Evolutionary conservation across 2,113 vertebrate genomes (phyloP).

Genomic region (Strigops habroptila): DNA sequence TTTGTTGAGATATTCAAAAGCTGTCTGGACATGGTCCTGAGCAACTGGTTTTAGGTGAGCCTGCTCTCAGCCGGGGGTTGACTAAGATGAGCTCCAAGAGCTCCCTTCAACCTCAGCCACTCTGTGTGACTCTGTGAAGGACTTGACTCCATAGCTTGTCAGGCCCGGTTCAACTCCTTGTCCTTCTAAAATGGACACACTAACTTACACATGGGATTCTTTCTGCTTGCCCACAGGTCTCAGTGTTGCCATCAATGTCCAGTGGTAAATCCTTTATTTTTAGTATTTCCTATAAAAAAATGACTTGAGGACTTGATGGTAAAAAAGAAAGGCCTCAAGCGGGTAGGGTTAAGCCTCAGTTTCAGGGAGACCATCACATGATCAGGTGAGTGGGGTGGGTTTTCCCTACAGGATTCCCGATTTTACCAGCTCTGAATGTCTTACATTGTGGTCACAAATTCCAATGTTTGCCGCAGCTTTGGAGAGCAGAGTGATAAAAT

Average conservation of each 20-base stretch:
- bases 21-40: background rate
- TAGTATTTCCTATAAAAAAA: background rate
- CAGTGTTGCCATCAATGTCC: background rate
- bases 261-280: background rate
- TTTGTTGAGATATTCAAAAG: background rate
- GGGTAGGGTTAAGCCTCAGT: background rate
- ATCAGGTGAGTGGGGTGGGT: background rate
- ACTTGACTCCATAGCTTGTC: fast-evolving
- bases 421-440: background rate
- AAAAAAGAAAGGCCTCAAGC: background rate
- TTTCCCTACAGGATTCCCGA: background rate
- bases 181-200: background rate
- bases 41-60: background rate
- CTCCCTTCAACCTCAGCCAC: background rate
- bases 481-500: background rate
- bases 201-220: background rate
- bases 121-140: background rate
- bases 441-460: background rate
- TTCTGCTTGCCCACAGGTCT: background rate
- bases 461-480: background rate
- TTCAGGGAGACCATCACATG: background rate
- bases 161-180: background rate
- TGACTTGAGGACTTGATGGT: background rate
- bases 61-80: background rate
- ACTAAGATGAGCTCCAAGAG: background rate